A percentile compares a stretch with the other conserved stretches of the same genome.
Conservation (phyloP, 2,797 vertebrate species). For the Poecile montanus region DNA sequence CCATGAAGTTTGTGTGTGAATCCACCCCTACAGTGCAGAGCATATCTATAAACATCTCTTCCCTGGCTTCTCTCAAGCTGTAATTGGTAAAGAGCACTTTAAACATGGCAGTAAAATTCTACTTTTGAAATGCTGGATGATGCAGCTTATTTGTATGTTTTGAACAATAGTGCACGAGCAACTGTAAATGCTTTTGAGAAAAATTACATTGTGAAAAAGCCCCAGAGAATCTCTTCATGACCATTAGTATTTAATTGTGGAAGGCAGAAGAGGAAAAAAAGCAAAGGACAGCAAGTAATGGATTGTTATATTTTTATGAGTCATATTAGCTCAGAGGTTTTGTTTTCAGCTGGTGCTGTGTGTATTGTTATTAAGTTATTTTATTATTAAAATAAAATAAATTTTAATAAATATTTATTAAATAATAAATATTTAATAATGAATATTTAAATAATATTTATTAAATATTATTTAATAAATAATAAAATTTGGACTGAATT, state of each 20-base stretch:
- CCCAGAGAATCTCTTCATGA: conserved; percentile 21
- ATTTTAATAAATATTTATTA: too few relatives aligned
- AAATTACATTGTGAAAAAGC: conserved; percentile 17
- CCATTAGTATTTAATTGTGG: conserved; percentile 59
- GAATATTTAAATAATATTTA: too few relatives aligned
- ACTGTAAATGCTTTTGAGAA: conserved; percentile 17
- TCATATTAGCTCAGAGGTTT: conserved; percentile 24
- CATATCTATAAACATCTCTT: not conserved
- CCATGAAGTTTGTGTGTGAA: not conserved
- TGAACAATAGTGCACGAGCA: not conserved
- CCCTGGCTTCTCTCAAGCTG: not conserved
- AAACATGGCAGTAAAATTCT: not conserved
- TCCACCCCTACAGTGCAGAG: not conserved
- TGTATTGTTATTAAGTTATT: conserved; percentile 19
- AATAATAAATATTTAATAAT: too few relatives aligned
- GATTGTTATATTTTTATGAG: not conserved
- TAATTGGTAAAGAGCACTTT: conserved; percentile 17
- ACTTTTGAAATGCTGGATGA: not conserved
- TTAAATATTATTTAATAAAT: too few relatives aligned
- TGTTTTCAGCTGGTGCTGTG: not conserved
- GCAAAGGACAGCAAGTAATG: conserved; percentile 13
- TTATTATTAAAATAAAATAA: not conserved
- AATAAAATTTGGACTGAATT: not conserved
- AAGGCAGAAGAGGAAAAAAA: conserved; percentile 27
- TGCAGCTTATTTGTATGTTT: conserved; percentile 5